These are phyloP conservation scores for Fulica atra DNA, from an alignment of 2,113 vertebrate species.

Conservation along the genomic window DNA sequence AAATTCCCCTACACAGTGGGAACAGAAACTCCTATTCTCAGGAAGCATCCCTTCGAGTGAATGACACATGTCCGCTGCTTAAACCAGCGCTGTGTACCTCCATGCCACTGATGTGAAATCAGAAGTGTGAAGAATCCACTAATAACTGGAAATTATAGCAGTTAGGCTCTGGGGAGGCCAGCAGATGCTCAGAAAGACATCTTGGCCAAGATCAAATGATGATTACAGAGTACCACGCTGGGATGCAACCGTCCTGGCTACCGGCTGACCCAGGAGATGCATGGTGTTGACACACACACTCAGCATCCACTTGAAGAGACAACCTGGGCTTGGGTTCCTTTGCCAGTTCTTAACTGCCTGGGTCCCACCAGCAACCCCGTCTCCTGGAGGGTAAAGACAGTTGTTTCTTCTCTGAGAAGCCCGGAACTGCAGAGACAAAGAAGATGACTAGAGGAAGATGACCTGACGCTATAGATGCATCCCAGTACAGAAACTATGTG, in stretches of 20 bases:
- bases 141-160: neutral
- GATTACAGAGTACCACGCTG: accelerated
- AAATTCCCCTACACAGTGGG: neutral
- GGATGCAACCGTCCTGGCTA: neutral
- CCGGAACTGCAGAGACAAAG: neutral
- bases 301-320: neutral
- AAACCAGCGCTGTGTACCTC: neutral
- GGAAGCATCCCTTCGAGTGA: neutral
- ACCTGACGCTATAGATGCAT: neutral
- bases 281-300: neutral
- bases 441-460: neutral
- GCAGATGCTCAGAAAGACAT: neutral
- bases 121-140: neutral
- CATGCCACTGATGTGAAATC: neutral
- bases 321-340: neutral
- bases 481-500: neutral
- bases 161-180: neutral
- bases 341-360: neutral
- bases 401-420: neutral
- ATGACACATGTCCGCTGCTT: neutral
- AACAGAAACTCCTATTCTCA: conserved; percentile 28
- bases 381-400: neutral
- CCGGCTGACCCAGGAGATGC: neutral
- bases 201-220: neutral
- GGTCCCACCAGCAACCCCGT: neutral